Percentiles rank a stretch among this genome's conserved stretches.
These are phyloP conservation scores for Ichneumoninae sp. DNA, from an alignment of 2,888 invertebrate genomes.

Conservation along the genomic window DNA sequence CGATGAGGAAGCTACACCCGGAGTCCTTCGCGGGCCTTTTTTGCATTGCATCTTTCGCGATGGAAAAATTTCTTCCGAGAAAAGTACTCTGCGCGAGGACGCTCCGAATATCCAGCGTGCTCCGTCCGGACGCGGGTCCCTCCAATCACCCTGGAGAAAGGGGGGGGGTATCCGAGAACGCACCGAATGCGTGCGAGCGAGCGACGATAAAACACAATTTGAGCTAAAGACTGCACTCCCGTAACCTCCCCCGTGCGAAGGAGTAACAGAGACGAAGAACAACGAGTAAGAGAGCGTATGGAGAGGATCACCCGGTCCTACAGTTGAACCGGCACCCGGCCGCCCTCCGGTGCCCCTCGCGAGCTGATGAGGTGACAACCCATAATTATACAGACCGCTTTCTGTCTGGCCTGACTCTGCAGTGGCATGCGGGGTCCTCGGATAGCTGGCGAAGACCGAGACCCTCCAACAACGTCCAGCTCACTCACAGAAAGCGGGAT, in stretches of 20 bases:
- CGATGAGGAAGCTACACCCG: background rate
- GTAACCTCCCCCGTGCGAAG: slow-evolving; percentile 73
- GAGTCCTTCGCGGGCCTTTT: background rate
- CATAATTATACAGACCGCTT: slow-evolving; percentile 84
- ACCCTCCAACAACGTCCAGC: slow-evolving; percentile 80
- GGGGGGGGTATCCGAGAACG: background rate
- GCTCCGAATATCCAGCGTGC: slow-evolving; percentile 48
- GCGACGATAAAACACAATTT: slow-evolving; percentile 84
- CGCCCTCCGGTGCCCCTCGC: slow-evolving; percentile 65
- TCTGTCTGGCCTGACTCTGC: slow-evolving; percentile 83
- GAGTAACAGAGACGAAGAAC: slow-evolving; percentile 60
- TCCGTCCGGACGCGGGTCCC: slow-evolving; percentile 32
- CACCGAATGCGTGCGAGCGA: slow-evolving; percentile 74
- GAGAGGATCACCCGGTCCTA: slow-evolving; percentile 62
- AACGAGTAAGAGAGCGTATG: slow-evolving; percentile 52
- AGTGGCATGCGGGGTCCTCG: slow-evolving; percentile 82
- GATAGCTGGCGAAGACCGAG: slow-evolving; percentile 62
- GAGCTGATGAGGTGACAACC: slow-evolving; percentile 84
- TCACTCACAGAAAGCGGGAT: slow-evolving; percentile 61
- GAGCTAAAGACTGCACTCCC: slow-evolving; percentile 82
- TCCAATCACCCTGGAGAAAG: slow-evolving; percentile 66
- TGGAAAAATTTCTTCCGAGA: slow-evolving; percentile 66
- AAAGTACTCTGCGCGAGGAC: slow-evolving; percentile 67
- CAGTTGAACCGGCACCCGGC: slow-evolving; percentile 66
- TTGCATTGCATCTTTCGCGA: slow-evolving; percentile 29